phyloP scores from a whole-genome alignment of 2,888 invertebrate genomes.

The Tineola bisselliella region DNA sequence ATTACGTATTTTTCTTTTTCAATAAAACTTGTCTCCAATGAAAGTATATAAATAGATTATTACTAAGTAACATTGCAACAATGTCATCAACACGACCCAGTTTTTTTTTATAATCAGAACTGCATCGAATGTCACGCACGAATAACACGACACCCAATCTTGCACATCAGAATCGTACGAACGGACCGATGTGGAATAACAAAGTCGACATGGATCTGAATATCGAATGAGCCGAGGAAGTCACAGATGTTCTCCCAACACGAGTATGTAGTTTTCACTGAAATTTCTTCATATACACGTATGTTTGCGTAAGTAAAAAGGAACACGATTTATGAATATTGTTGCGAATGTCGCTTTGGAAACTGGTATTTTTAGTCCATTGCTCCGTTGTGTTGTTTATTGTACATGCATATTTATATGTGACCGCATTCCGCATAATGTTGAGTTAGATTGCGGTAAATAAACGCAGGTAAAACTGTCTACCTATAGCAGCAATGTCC shows the following conservation, averaged over 20 bases:
- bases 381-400: too few species aligned
- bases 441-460: too few species aligned
- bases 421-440: too few species aligned
- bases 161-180: background rate
- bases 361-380: too few species aligned
- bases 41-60: too few species aligned
- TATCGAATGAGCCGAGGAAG: constrained; percentile 7
- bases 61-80: too few species aligned
- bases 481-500: too few species aligned
- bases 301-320: constrained; percentile 5
- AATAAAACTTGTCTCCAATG: too few species aligned
- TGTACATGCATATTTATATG: too few species aligned
- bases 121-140: background rate
- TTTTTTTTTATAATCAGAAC: background rate
- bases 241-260: background rate
- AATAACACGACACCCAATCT: constrained; percentile 6
- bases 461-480: too few species aligned
- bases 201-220: constrained; percentile 24
- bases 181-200: constrained; percentile 42
- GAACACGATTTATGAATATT: background rate
- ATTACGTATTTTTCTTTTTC: too few species aligned
- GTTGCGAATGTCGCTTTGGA: too few species aligned
- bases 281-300: background rate
- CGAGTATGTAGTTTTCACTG: background rate
- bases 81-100: background rate